These are phyloP conservation scores for Odontophorus gujanensis DNA, from an alignment of 2,113 vertebrate species.

Conservation along the genomic window DNA sequence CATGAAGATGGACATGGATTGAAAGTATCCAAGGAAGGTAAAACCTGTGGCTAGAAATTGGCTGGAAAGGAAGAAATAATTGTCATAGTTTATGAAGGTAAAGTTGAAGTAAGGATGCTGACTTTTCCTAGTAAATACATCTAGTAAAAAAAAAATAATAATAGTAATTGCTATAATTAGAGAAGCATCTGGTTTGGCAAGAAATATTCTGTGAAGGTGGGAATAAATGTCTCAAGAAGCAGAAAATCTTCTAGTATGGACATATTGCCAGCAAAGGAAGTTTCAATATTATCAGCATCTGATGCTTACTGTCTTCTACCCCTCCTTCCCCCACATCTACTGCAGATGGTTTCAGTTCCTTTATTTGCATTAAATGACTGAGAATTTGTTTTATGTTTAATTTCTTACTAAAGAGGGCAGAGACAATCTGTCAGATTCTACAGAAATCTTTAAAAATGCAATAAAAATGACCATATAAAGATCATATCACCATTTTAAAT, in stretches of 20 bases:
- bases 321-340: neutral
- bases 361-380: neutral
- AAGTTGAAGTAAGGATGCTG: neutral
- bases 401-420: neutral
- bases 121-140: neutral
- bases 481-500: neutral
- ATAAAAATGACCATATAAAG: neutral
- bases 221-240: neutral
- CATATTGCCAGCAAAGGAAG: neutral
- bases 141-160: neutral
- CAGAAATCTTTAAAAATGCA: neutral
- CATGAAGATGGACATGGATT: neutral
- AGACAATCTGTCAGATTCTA: neutral
- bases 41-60: neutral
- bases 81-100: neutral
- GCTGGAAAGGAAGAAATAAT: neutral
- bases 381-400: neutral
- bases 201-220: constrained; percentile 17
- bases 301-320: neutral
- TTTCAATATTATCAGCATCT: neutral
- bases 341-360: neutral
- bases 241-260: neutral
- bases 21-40: neutral
- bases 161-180: neutral
- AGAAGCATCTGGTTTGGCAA: constrained; percentile 21